Evolutionary conservation across 2,888 invertebrate species (phyloP).

Genomic region (Lamellibrachia satsuma): DNA sequence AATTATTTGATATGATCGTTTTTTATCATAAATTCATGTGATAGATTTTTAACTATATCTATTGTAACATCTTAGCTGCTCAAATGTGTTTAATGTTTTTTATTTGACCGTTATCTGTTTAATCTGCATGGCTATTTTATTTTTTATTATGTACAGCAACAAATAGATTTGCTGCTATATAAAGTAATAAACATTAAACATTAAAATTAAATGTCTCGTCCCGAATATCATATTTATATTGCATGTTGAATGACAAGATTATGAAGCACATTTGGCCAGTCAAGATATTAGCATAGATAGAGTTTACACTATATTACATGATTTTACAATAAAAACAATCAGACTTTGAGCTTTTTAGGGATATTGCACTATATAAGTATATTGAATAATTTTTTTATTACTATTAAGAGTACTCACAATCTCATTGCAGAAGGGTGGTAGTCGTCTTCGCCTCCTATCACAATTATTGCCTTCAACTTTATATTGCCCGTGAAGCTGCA

Average conservation of each 20-base stretch:
- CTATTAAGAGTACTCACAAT: slow-evolving; percentile 76
- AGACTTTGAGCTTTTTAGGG: neutral
- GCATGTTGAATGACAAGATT: neutral
- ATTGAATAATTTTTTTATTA: neutral
- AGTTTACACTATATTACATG: no score
- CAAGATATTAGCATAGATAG: no score
- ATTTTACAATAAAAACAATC: neutral
- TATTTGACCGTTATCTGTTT: neutral
- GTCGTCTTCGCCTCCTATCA: slow-evolving; percentile 88
- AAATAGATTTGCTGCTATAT: no score
- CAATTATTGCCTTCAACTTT: slow-evolving; percentile 91
- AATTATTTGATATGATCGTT: neutral
- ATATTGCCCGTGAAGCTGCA: slow-evolving; percentile 88
- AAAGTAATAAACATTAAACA: no score
- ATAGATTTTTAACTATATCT: neutral
- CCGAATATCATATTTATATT: neutral
- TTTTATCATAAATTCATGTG: neutral
- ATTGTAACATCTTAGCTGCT: neutral
- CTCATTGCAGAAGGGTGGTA: slow-evolving; percentile 86
- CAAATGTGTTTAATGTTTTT: neutral
- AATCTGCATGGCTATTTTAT: neutral
- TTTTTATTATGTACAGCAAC: no score
- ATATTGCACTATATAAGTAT: neutral
- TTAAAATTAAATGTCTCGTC: neutral
- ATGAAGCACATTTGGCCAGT: no score